Base-by-base conservation (phyloP, 1,140 invertebrate species). In the Brachionus angularis region DNA sequence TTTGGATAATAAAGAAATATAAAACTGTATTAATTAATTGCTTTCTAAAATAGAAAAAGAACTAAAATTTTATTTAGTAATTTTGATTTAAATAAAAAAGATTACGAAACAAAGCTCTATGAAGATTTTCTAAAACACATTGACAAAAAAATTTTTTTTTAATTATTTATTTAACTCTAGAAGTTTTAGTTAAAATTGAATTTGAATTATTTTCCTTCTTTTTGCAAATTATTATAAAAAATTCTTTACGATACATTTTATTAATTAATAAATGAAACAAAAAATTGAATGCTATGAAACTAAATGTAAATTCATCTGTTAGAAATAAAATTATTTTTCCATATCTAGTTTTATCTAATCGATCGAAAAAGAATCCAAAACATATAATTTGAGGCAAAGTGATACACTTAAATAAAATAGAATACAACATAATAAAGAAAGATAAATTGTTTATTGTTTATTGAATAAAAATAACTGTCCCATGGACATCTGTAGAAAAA, bases 241-340 rank as follows among this genome's bases (percentile, higher is more conserved):
- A 58, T 58, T 58, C 53, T 7, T 36, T 7, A 12, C 33, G 7
- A 36, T 58, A 58, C 25, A 58, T 58, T 39, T 58, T 58, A 23
- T 58, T 58, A 16, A 58, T 58, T n/a, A 36, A 16, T 23, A 58
- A 58, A 39, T 58, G 53, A 5, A 34, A 18, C 27, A 58, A 14
- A 58, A 58, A 58, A 39, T 58, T 58, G n/a, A 58, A 58, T n/a
- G 53, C 53, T 39, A 58, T 39, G 39, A 58, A 58, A 7, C 33
- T 39, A 39, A 58, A 58, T 14, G 25, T 58, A 10, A 58, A 23
- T 18, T 58, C 53, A 39, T 58, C 53, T 12, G 25, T 39, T 10
- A 58, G 8, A 12, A 58, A 18, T 7, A 58, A 23, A n/a, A 58
- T n/a, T 23, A 58, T 58, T 36, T 39, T 16, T 4, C 53, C 53